Conservation (phyloP, 2,113 vertebrate species). For the Corapipo altera region DNA sequence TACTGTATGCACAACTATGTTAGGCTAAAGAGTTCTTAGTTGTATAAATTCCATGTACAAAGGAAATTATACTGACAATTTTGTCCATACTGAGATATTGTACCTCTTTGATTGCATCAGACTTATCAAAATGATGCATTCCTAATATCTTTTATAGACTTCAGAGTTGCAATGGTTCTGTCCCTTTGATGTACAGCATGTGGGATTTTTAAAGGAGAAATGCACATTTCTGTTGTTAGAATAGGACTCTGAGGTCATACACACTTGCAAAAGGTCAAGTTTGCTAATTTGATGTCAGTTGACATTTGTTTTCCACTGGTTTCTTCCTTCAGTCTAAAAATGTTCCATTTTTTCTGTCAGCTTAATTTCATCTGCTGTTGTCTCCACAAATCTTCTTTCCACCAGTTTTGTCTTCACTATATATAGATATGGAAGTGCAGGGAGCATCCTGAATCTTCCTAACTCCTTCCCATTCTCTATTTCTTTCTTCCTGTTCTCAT, state of each 20-base stretch:
- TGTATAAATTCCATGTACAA: not conserved
- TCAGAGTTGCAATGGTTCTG: not conserved
- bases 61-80: not conserved
- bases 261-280: not conserved
- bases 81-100: not conserved
- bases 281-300: not conserved
- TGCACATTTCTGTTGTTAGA: not conserved
- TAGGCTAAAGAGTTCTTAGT: not conserved
- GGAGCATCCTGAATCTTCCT: not conserved
- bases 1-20: not conserved
- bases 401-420: not conserved
- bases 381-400: not conserved
- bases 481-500: not conserved
- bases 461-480: not conserved
- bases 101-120: not conserved
- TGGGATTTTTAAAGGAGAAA: not conserved
- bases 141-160: not conserved
- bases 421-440: not conserved
- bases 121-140: not conserved
- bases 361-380: not conserved
- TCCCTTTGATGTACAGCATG: not conserved
- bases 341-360: not conserved
- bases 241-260: not conserved
- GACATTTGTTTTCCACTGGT: not conserved
- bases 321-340: not conserved